These are phyloP conservation scores for Drosophila repletoides DNA, from an alignment of 1,140 invertebrate species.

Conservation along the genomic window DNA sequence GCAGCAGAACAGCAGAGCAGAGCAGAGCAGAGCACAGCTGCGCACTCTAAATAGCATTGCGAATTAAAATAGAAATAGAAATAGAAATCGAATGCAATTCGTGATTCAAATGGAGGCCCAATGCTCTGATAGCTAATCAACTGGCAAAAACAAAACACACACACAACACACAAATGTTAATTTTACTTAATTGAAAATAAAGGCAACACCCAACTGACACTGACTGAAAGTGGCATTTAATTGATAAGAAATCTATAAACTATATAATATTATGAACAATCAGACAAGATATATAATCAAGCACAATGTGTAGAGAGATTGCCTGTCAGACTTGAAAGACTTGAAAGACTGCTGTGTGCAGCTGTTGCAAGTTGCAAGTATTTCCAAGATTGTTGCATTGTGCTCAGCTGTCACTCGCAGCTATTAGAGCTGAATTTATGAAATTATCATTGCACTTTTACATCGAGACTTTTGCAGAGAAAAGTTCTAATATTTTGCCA, in stretches of 20 bases:
- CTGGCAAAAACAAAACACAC: constrained; percentile 20
- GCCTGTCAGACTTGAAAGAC: too few species aligned
- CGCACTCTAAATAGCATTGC: constrained; percentile 39
- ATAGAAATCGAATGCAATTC: too few species aligned
- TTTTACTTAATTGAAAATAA: neutral
- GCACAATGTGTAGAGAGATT: too few species aligned
- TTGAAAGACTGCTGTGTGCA: too few species aligned
- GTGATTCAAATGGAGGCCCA: constrained; percentile 34
- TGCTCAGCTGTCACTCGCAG: constrained; percentile 2
- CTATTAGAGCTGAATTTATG: neutral
- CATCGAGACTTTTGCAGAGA: neutral
- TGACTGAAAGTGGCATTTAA: neutral
- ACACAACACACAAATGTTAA: too few species aligned
- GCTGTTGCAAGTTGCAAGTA: too few species aligned
- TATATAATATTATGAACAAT: too few species aligned
- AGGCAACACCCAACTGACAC: neutral
- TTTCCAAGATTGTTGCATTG: too few species aligned
- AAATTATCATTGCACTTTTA: neutral
- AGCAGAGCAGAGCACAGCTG: too few species aligned
- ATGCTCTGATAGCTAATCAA: constrained; percentile 20
- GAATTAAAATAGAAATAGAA: constrained; percentile 44
- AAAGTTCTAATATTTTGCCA: constrained; percentile 4
- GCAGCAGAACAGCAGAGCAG: too few species aligned
- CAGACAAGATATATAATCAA: too few species aligned
- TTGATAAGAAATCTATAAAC: too few species aligned